Evolutionary conservation across 2,113 vertebrate genomes (phyloP).

Genomic region (Copsychus sechellarum): DNA sequence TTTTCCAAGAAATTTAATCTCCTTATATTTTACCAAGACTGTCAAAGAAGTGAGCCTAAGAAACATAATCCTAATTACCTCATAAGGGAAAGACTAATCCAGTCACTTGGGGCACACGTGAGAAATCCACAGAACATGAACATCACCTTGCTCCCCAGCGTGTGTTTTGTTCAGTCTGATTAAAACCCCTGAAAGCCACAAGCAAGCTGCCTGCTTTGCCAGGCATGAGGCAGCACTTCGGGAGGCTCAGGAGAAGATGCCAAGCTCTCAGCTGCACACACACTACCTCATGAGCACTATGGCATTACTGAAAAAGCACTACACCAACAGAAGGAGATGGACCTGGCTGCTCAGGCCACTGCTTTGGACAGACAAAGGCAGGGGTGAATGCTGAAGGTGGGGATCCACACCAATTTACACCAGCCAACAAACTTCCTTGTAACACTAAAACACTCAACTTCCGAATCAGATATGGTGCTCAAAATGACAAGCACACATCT

Average conservation of each 20-base stretch:
- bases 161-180: background rate
- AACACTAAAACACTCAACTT: background rate
- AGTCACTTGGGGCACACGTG: background rate
- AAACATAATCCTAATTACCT: background rate
- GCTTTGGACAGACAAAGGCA: background rate
- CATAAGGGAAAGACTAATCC: background rate
- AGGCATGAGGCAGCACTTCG: rapidly evolving
- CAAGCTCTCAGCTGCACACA: background rate
- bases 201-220: background rate
- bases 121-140: background rate
- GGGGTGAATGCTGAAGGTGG: rapidly evolving
- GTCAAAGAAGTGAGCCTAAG: background rate
- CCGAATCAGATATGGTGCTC: rapidly evolving
- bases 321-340: background rate
- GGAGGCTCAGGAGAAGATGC: background rate
- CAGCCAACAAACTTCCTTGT: background rate
- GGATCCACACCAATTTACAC: background rate
- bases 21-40: background rate
- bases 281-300: background rate
- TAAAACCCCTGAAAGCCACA: background rate
- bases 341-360: background rate
- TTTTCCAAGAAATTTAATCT: background rate
- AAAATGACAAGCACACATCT: background rate
- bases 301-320: background rate
- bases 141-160: background rate